These are phyloP conservation scores for Heterocephalus glaber DNA, from an alignment of 2,113 vertebrate genomes.

Conservation along the genomic window DNA sequence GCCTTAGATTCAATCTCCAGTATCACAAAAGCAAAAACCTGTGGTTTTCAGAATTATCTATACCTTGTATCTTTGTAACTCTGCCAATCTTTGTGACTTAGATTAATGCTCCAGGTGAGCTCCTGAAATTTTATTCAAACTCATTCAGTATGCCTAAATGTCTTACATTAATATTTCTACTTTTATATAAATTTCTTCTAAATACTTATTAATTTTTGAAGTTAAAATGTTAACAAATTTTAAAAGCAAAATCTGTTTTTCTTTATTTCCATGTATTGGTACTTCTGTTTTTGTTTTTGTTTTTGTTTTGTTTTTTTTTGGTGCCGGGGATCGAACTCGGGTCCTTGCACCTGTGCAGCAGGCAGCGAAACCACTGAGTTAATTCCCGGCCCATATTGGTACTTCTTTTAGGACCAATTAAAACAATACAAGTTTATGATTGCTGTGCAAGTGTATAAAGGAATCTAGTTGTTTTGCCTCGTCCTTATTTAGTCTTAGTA, in stretches of 20 bases:
- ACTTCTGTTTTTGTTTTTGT: too few relatives aligned
- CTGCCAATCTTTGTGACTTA: conserved; percentile 23
- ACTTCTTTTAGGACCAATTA: not conserved
- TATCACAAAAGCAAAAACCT: not conserved
- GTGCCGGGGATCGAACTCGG: too few relatives aligned
- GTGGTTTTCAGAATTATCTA: conserved; percentile 4
- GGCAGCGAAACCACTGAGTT: too few relatives aligned
- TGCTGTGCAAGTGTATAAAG: not conserved
- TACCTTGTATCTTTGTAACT: not conserved
- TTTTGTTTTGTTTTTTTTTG: too few relatives aligned
- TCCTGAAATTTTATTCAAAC: not conserved
- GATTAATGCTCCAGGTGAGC: not conserved
- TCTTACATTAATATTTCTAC: conserved; percentile 38
- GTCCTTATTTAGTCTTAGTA: not conserved
- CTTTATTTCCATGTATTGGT: not conserved
- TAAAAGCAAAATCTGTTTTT: conserved; percentile 7
- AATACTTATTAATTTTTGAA: conserved; percentile 34
- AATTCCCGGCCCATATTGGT: too few relatives aligned
- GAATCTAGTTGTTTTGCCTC: not conserved
- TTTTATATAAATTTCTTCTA: conserved; percentile 8
- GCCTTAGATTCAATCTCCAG: not conserved
- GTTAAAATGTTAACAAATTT: not conserved
- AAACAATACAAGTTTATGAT: not conserved
- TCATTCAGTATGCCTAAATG: not conserved
- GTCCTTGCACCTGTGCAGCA: too few relatives aligned